Conservation (phyloP, 2,888 invertebrate genomes). For the Lithophane ornitopus region DNA sequence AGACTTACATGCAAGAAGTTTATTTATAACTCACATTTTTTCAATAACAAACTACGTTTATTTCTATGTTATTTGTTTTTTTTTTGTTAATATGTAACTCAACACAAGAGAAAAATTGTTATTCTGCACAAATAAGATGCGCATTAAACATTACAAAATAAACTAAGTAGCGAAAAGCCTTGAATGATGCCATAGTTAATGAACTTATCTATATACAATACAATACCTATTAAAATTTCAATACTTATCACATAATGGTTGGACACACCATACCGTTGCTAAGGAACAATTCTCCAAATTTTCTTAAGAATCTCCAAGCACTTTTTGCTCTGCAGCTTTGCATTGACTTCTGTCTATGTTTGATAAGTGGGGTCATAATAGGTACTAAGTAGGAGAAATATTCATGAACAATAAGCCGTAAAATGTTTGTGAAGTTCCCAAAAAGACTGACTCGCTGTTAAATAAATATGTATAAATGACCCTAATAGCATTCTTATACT, state of each 20-base stretch:
- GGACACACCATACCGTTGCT: background rate
- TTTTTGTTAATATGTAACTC: background rate
- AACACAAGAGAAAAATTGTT: background rate
- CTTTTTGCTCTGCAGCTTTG: background rate
- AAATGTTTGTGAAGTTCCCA: background rate
- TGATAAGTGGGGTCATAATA: constrained; percentile 19
- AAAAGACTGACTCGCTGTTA: background rate
- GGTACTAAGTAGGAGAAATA: background rate
- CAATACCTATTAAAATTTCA: constrained; percentile 1
- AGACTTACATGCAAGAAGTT: constrained; percentile 5
- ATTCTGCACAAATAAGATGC: background rate
- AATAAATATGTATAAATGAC: background rate
- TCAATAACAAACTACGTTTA: background rate
- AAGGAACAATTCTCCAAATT: background rate
- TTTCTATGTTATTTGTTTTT: background rate
- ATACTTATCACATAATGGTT: constrained; percentile 6
- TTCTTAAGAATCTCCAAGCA: background rate
- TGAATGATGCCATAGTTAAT: background rate
- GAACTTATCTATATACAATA: background rate
- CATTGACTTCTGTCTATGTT: background rate
- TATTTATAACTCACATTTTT: background rate
- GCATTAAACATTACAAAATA: background rate
- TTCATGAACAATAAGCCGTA: constrained; percentile 10
- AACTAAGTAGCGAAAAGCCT: background rate
- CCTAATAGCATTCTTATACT: background rate